Evolutionary conservation across 2,797 vertebrate genomes (phyloP).

Genomic region (Anguilla pacifica): DNA sequence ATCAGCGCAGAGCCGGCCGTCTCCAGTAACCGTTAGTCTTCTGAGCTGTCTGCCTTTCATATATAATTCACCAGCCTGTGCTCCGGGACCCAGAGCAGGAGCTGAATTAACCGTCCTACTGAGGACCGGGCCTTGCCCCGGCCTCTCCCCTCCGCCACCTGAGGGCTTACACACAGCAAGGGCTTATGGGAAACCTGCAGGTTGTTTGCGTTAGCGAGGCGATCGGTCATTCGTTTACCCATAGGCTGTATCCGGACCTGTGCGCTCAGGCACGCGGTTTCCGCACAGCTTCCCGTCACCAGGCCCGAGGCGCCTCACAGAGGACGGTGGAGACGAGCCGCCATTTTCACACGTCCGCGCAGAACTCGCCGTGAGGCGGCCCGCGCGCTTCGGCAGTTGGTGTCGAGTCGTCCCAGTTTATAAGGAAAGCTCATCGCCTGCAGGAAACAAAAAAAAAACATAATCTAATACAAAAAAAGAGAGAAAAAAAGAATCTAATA

Average conservation of each 20-base stretch:
- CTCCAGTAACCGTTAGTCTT: not conserved
- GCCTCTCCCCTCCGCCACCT: not conserved
- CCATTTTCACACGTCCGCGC: not conserved
- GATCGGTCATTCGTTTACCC: constrained; percentile 14
- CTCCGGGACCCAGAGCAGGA: not conserved
- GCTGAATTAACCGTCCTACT: not conserved
- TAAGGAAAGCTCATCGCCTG: not conserved
- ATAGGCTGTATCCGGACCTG: not conserved
- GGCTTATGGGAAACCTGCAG: not conserved
- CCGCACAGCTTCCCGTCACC: not conserved
- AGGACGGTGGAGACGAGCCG: not conserved
- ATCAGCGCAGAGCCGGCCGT: not conserved
- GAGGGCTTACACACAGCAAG: not conserved
- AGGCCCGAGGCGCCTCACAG: not conserved
- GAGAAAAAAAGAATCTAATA: not conserved
- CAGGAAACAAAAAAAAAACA: not conserved
- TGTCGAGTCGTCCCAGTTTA: not conserved
- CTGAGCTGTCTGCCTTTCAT: not conserved
- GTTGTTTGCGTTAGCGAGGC: not conserved
- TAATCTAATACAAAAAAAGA: not conserved
- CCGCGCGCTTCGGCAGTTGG: not conserved
- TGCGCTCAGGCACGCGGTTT: not conserved
- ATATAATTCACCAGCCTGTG: not conserved
- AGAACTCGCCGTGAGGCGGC: not conserved
- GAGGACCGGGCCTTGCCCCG: not conserved